Conservation (phyloP, 2,113 vertebrate genomes). For the Physeter macrocephalus region DNA sequence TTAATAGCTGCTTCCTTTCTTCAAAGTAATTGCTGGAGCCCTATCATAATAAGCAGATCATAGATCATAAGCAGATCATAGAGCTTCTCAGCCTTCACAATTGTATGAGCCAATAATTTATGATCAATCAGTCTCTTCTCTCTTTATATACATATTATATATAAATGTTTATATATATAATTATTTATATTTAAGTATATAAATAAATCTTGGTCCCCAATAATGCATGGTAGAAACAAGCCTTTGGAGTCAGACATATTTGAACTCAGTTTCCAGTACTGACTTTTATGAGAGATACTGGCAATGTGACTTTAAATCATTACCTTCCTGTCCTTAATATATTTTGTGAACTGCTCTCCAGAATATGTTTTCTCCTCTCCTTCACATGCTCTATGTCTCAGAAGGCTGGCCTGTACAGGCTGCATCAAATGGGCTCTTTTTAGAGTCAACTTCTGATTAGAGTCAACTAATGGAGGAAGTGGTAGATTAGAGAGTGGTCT, state of each 20-base stretch:
- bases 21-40: neutral
- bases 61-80: neutral
- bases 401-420: accelerated
- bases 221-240: neutral
- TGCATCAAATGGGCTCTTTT: neutral
- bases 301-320: neutral
- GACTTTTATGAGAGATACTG: neutral
- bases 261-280: neutral
- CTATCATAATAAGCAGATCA: neutral
- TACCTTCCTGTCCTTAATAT: neutral
- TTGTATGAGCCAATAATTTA: neutral
- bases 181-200: neutral
- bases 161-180: neutral
- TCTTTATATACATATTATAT: neutral
- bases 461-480: neutral
- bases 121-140: neutral
- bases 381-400: neutral
- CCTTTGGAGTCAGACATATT: neutral
- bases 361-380: neutral
- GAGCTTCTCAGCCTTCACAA: neutral
- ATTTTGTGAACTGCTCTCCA: neutral
- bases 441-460: neutral
- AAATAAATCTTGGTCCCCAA: neutral
- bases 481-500: neutral
- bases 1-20: neutral